Conservation (phyloP, 2,888 invertebrate genomes). For the Zhuqinia jingwanae region DNA sequence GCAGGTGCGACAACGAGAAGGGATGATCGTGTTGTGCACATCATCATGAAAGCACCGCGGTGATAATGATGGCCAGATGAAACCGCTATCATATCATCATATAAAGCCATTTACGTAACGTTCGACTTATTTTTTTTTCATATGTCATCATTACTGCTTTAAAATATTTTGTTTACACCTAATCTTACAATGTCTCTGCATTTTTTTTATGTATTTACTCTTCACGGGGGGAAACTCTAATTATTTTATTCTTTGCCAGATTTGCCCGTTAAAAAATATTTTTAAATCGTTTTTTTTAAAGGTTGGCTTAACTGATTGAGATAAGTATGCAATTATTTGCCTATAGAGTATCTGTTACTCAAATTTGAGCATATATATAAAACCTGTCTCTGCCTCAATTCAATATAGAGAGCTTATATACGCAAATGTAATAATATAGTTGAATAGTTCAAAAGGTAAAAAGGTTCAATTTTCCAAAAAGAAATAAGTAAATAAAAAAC, state of each 20-base stretch:
- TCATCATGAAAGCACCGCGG: slow-evolving; percentile 52
- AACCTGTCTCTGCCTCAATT: background rate
- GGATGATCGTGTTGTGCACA: slow-evolving; percentile 61
- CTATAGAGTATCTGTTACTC: no score
- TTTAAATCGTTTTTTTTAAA: no score
- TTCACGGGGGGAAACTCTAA: no score
- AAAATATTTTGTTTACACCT: no score
- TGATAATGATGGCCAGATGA: slow-evolving; percentile 71
- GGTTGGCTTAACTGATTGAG: no score
- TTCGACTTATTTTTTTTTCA: slow-evolving; percentile 33
- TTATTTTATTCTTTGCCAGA: no score
- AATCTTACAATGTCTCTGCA: no score
- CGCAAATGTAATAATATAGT: background rate
- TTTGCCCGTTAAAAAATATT: slow-evolving; percentile 25
- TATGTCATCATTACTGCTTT: no score
- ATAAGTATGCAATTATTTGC: no score
- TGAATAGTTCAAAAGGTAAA: slow-evolving; percentile 10
- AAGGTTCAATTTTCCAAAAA: slow-evolving; percentile 38
- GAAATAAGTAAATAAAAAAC: slow-evolving; percentile 10
- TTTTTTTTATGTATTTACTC: slow-evolving; percentile 6
- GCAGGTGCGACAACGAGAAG: slow-evolving; percentile 64
- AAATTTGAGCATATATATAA: no score
- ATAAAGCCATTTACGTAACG: slow-evolving; percentile 66
- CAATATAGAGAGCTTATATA: no score
- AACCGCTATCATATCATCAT: slow-evolving; percentile 64